Evolutionary conservation across 2,888 invertebrate genomes (phyloP).

Genomic region (Thumatha senex): DNA sequence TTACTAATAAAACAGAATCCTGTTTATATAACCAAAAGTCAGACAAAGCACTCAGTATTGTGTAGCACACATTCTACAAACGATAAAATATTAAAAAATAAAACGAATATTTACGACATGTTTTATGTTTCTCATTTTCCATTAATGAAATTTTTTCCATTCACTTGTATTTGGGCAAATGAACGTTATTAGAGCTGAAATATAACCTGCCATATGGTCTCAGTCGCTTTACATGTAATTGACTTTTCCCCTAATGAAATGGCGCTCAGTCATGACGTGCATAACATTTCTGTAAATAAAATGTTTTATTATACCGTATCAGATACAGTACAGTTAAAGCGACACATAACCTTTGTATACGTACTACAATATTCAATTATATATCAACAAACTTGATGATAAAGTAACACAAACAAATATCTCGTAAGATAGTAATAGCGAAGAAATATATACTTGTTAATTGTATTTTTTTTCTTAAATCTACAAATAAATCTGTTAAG

Average conservation of each 20-base stretch:
- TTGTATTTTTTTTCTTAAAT: too few species aligned
- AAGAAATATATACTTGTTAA: too few species aligned
- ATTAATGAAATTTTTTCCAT: conserved; percentile 55
- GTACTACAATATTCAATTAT: too few species aligned
- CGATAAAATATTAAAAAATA: conserved; percentile 12
- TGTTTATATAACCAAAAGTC: background rate
- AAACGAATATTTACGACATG: conserved; percentile 53
- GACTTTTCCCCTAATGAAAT: conserved; percentile 61
- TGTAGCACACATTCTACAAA: too few species aligned
- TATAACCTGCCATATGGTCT: conserved; percentile 59
- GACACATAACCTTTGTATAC: background rate
- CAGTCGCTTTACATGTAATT: conserved; percentile 52
- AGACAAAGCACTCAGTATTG: background rate
- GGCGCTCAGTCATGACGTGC: conserved; percentile 45
- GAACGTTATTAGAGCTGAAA: conserved; percentile 59
- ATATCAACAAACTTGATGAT: too few species aligned
- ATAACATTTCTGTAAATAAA: conserved; percentile 30
- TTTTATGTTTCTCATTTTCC: conserved; percentile 50
- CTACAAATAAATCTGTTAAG: too few species aligned
- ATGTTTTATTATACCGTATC: conserved; percentile 15
- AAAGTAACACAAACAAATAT: too few species aligned
- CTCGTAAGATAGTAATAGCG: too few species aligned
- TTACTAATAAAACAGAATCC: too few species aligned
- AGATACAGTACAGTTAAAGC: background rate
- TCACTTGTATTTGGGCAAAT: conserved; percentile 50